Evolutionary conservation across 37 sponge, comb jelly and placozoan genomes (phyloP).

Genomic region (Petrosia ficiformis): DNA sequence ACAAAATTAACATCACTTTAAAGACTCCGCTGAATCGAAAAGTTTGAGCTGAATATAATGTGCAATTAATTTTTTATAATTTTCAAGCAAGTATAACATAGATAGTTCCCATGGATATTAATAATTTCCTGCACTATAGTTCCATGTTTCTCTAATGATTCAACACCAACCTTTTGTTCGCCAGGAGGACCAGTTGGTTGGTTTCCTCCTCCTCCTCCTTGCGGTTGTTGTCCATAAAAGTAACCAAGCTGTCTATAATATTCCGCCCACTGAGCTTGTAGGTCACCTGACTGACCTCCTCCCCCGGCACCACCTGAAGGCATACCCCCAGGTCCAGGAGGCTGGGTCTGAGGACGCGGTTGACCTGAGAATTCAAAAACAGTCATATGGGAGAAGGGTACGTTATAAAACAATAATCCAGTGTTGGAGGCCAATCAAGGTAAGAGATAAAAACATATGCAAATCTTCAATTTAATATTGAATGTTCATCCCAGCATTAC

Average conservation of each 20-base stretch:
- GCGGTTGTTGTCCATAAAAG: conserved; percentile 47
- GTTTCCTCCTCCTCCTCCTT: not conserved
- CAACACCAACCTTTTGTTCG: too few relatives aligned
- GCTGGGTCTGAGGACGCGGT: conserved; percentile 86
- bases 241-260: conserved; percentile 84
- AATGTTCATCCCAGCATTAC: too few relatives aligned
- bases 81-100: not conserved
- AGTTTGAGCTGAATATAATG: not conserved
- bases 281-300: conserved; percentile 23
- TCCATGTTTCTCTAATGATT: not conserved
- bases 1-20: too few relatives aligned
- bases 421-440: too few relatives aligned
- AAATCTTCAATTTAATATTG: too few relatives aligned
- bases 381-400: not conserved
- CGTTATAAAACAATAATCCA: too few relatives aligned
- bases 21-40: not conserved
- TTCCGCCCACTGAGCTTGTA: conserved; percentile 92
- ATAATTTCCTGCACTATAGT: not conserved
- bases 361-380: conserved; percentile 33
- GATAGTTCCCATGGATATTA: too few relatives aligned
- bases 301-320: conserved; percentile 1
- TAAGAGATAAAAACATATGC: too few relatives aligned
- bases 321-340: conserved; percentile 40
- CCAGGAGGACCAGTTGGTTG: conserved; percentile 23
- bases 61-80: not conserved